phyloP scores from a whole-genome alignment of 2,797 vertebrate species.

The Hippoglossus hippoglossus region DNA sequence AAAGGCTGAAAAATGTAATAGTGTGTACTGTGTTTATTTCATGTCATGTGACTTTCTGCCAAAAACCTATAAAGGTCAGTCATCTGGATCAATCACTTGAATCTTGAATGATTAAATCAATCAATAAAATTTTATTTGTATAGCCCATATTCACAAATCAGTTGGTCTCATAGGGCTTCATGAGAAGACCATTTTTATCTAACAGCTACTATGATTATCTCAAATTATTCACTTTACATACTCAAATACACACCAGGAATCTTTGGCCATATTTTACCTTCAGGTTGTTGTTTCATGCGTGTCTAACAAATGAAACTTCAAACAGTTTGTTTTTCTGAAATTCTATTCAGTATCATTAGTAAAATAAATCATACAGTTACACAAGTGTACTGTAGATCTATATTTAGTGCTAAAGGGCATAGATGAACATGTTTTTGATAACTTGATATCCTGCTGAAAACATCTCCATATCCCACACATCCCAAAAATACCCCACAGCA shows the following conservation, averaged over 20 bases:
- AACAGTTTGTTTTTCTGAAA: slow-evolving; percentile 1
- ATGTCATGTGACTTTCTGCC: slow-evolving; percentile 8
- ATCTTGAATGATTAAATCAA: no score
- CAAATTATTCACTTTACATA: background rate
- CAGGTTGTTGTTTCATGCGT: slow-evolving; percentile 4
- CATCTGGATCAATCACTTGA: no score
- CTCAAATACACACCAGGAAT: slow-evolving; percentile 3
- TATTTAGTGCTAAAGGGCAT: slow-evolving; percentile 20
- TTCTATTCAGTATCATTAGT: background rate
- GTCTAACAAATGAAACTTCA: background rate
- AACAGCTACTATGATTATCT: slow-evolving; percentile 14
- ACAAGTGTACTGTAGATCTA: background rate
- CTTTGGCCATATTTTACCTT: background rate
- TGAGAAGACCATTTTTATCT: slow-evolving; percentile 8
- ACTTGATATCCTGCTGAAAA: slow-evolving; percentile 52
- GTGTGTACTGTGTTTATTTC: slow-evolving; percentile 11
- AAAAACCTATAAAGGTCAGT: no score
- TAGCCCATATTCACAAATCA: no score
- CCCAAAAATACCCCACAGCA: slow-evolving; percentile 46
- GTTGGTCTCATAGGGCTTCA: no score
- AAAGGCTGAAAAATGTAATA: background rate
- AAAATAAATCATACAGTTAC: background rate
- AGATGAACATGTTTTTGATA: slow-evolving; percentile 37
- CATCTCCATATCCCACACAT: slow-evolving; percentile 27
- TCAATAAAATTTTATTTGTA: no score